These are phyloP conservation scores for Silurus aristotelis DNA, from an alignment of 2,797 vertebrate species.

Conservation along the genomic window DNA sequence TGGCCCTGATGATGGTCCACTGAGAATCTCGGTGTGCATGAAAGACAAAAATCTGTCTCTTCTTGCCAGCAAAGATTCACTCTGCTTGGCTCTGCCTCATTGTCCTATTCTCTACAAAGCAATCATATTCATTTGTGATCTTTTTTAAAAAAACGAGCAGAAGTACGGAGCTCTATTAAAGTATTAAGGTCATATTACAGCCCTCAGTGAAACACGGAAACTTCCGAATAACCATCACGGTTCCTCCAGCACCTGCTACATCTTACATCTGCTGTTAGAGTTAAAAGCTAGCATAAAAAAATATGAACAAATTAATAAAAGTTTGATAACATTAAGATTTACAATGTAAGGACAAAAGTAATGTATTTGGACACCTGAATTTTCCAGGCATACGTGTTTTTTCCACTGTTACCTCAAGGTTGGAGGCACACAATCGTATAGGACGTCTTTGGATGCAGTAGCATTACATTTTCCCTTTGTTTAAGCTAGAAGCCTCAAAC, in stretches of 20 bases:
- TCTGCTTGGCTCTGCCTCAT: background rate
- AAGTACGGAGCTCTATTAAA: background rate
- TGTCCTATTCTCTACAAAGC: background rate
- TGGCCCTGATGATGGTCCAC: constrained; percentile 2
- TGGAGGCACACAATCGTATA: too few relatives aligned
- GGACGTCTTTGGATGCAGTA: too few relatives aligned
- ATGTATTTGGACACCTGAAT: too few relatives aligned
- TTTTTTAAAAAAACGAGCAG: background rate
- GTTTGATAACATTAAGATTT: too few relatives aligned
- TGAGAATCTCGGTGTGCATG: constrained; percentile 22
- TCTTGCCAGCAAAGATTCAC: background rate
- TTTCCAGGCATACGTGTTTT: too few relatives aligned
- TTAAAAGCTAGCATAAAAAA: too few relatives aligned
- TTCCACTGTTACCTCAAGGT: too few relatives aligned
- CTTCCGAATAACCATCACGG: background rate
- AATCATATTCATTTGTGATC: background rate
- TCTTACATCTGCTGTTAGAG: too few relatives aligned
- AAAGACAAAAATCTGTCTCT: constrained; percentile 7
- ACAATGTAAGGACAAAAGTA: too few relatives aligned
- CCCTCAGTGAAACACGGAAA: background rate
- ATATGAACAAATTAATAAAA: too few relatives aligned
- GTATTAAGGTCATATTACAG: background rate
- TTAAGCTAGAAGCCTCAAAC: too few relatives aligned
- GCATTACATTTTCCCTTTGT: too few relatives aligned
- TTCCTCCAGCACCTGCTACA: background rate